These are phyloP conservation scores for Argyra leucocephala DNA, from an alignment of 2,888 invertebrate species.

Conservation along the genomic window DNA sequence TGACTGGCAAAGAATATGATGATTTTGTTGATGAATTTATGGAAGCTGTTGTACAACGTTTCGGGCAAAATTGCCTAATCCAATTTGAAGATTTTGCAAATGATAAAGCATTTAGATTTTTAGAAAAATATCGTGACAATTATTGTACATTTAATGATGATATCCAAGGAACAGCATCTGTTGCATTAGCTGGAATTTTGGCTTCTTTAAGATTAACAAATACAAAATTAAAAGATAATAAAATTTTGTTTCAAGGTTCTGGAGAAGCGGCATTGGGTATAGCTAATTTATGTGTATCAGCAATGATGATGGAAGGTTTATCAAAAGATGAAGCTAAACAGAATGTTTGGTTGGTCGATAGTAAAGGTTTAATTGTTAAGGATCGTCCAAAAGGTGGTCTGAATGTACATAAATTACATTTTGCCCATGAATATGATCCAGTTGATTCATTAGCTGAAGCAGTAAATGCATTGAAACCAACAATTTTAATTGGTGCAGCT, in stretches of 20 bases:
- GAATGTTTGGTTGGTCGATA: slow-evolving; percentile 93
- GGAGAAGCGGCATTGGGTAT: slow-evolving; percentile 96
- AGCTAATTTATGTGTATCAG: slow-evolving; percentile 82
- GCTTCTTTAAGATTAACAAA: slow-evolving; percentile 78
- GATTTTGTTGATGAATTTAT: slow-evolving; percentile 96
- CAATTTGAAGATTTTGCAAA: slow-evolving; percentile 99
- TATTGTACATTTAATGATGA: slow-evolving; percentile 99
- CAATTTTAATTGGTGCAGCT: slow-evolving; percentile 88
- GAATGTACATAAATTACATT: slow-evolving; percentile 68
- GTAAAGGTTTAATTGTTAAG: slow-evolving; percentile 85
- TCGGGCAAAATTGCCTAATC: slow-evolving; percentile 75
- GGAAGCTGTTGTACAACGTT: slow-evolving; percentile 75
- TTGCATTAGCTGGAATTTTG: slow-evolving; percentile 87
- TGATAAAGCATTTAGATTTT: slow-evolving; percentile 86
- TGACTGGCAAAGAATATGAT: slow-evolving; percentile 78
- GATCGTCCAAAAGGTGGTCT: slow-evolving; percentile 74
- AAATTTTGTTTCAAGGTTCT: slow-evolving; percentile 89
- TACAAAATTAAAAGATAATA: slow-evolving; percentile 71
- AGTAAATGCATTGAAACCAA: slow-evolving; percentile 71
- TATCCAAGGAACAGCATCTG: slow-evolving; percentile 94
- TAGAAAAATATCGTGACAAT: slow-evolving; percentile 77
- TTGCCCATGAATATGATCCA: slow-evolving; percentile 68
- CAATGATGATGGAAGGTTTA: slow-evolving; percentile 81
- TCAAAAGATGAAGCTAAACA: slow-evolving; percentile 62
- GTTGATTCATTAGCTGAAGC: slow-evolving; percentile 72